Conservation (phyloP, 2,113 vertebrate species). For the Psilopsiagon aurifrons region DNA sequence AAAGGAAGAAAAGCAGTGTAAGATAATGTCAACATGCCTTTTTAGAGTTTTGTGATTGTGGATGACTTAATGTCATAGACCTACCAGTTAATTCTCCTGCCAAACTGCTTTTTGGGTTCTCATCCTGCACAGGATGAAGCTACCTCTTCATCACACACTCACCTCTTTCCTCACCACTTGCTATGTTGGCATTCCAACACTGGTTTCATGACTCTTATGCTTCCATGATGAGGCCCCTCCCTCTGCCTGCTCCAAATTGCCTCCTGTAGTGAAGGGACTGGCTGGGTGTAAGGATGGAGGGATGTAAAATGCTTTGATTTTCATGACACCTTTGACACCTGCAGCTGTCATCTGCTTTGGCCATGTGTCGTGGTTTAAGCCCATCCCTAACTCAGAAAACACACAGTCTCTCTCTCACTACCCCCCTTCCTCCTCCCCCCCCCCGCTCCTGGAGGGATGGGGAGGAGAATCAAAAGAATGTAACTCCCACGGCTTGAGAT, state of each 20-base stretch:
- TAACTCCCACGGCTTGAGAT: no score
- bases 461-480: no score
- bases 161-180: background rate
- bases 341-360: background rate
- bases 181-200: background rate
- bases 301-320: background rate
- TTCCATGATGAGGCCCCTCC: fast-evolving
- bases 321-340: background rate
- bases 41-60: background rate
- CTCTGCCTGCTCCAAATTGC: fast-evolving
- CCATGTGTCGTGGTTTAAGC: no score
- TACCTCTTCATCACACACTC: fast-evolving
- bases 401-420: no score
- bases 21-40: fast-evolving
- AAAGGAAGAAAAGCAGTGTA: background rate
- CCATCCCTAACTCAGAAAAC: no score
- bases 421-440: no score
- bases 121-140: background rate
- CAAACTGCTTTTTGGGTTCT: background rate
- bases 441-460: no score
- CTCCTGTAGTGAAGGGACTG: background rate
- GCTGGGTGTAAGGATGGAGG: background rate
- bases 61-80: background rate
- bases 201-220: fast-evolving
- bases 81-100: background rate